Conservation (phyloP, 2,888 invertebrate species). For the Bembecia ichneumoniformis region DNA sequence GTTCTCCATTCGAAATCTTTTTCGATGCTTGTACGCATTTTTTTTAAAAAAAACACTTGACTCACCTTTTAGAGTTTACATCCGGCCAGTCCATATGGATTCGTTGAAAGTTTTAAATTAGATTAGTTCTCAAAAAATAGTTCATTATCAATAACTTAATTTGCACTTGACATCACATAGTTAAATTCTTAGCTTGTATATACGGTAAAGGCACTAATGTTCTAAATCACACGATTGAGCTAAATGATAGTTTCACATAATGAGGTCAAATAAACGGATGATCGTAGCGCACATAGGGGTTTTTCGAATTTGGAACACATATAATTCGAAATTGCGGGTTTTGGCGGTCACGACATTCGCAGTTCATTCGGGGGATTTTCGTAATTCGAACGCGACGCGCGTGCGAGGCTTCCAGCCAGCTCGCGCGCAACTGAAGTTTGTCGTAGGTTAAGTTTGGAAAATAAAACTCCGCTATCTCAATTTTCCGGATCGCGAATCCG, state of each 20-base stretch:
- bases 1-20: background rate
- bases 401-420: conserved; percentile 39
- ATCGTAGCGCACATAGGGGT: conserved; percentile 40
- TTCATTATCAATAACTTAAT: conserved; percentile 34
- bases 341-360: conserved; percentile 36
- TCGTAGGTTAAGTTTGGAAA: conserved; percentile 67
- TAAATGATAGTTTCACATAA: conserved; percentile 46
- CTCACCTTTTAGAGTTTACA: conserved; percentile 43
- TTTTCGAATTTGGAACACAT: conserved; percentile 28
- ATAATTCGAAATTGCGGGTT: conserved; percentile 30
- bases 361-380: conserved; percentile 50
- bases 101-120: conserved; percentile 13
- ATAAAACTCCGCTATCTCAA: conserved; percentile 60
- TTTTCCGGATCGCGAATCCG: conserved; percentile 50
- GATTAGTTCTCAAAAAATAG: conserved; percentile 26
- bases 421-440: conserved; percentile 69
- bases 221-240: conserved; percentile 68
- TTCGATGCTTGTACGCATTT: background rate
- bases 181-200: conserved; percentile 50
- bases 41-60: conserved; percentile 6
- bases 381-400: conserved; percentile 43
- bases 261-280: conserved; percentile 47
- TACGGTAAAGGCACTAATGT: conserved; percentile 55
- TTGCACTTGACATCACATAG: conserved; percentile 40
- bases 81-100: conserved; percentile 52